Conservation (phyloP, 2,797 vertebrate species). For the Oceanodroma leucorhoa region DNA sequence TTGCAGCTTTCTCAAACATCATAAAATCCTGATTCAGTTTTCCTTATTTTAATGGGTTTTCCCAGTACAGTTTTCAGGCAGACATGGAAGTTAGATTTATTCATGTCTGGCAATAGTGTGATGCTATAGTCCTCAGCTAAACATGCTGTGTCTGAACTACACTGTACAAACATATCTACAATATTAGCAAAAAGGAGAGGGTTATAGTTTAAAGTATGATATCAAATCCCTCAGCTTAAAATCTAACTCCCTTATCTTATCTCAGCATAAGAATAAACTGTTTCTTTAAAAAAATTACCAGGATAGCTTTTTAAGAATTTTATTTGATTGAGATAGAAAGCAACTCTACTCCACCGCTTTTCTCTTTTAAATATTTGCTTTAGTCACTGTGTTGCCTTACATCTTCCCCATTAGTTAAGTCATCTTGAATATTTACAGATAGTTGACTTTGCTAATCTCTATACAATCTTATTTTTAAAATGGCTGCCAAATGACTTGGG, state of each 20-base stretch:
- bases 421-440: neutral
- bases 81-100: neutral
- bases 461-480: neutral
- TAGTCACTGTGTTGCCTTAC: neutral
- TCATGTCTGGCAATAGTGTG: neutral
- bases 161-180: neutral
- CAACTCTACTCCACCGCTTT: neutral
- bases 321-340: neutral
- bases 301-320: neutral
- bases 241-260: neutral
- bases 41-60: slow-evolving; percentile 45
- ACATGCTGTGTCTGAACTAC: neutral
- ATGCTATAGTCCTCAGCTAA: neutral
- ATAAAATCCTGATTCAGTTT: slow-evolving; percentile 43
- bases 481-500: neutral
- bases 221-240: neutral
- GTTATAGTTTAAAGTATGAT: neutral
- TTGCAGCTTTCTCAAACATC: slow-evolving; percentile 52
- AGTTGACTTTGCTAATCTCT: neutral
- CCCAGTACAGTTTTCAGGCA: slow-evolving; percentile 1
- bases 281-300: neutral
- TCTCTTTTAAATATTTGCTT: slow-evolving; percentile 4
- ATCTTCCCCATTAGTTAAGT: neutral
- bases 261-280: neutral
- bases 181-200: neutral